Evolutionary conservation across 2,888 invertebrate species (phyloP).

Genomic region (Hirtodrosophila cameraria): DNA sequence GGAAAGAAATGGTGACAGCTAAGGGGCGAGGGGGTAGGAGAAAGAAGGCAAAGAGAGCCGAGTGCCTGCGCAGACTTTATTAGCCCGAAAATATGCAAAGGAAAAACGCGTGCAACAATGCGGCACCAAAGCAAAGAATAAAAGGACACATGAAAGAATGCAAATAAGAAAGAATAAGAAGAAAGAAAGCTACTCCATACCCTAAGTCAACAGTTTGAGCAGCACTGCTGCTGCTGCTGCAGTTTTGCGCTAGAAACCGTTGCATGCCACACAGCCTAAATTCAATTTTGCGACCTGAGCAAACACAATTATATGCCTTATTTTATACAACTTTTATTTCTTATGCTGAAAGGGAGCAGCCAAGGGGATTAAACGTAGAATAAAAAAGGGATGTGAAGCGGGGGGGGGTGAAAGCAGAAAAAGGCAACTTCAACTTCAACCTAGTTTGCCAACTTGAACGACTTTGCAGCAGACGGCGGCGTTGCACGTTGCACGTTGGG

Average conservation of each 20-base stretch:
- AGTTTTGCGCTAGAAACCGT: not conserved
- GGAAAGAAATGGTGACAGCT: constrained; percentile 7
- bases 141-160: constrained; percentile 15
- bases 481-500: not conserved
- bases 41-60: constrained; percentile 1
- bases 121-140: constrained; percentile 21
- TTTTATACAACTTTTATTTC: not conserved
- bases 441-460: constrained; percentile 37
- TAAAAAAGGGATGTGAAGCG: not conserved
- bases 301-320: constrained; percentile 51
- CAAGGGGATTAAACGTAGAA: not conserved
- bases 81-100: constrained; percentile 70
- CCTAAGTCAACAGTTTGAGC: constrained; percentile 44
- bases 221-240: constrained; percentile 27
- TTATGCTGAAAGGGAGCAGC: constrained; percentile 1
- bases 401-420: not conserved
- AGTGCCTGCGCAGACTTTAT: constrained; percentile 49
- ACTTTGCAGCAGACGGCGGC: constrained; percentile 3
- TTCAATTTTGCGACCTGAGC: constrained; percentile 59
- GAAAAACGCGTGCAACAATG: constrained; percentile 47
- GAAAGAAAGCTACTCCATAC: constrained; percentile 1
- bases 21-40: not conserved
- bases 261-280: constrained; percentile 31
- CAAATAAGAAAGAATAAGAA: not conserved
- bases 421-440: constrained; percentile 40